Evolutionary conservation across 2,888 invertebrate species (phyloP).

Genomic region (Eupithecia pulchellata): DNA sequence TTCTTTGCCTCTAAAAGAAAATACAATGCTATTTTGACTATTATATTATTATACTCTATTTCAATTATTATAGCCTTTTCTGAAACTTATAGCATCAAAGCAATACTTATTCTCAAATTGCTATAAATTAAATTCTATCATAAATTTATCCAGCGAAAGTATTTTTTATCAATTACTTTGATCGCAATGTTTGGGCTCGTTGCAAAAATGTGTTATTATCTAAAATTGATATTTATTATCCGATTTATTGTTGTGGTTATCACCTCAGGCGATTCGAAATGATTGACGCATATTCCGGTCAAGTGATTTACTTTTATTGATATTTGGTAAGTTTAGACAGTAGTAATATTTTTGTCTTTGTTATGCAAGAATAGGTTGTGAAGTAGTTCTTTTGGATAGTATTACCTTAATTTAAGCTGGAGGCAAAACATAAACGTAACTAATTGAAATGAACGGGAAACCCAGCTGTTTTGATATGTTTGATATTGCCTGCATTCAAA

Average conservation of each 20-base stretch:
- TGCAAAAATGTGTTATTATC: slow-evolving; percentile 47
- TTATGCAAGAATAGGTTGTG: background rate
- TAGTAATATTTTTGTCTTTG: background rate
- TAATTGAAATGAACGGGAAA: too few species aligned
- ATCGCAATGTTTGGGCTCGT: slow-evolving; percentile 40
- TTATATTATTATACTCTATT: background rate
- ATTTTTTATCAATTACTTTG: slow-evolving; percentile 42
- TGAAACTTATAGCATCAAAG: background rate
- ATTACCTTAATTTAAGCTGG: too few species aligned
- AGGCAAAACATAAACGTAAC: too few species aligned
- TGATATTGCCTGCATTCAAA: too few species aligned
- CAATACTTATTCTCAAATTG: background rate
- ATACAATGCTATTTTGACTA: background rate
- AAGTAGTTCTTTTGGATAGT: too few species aligned
- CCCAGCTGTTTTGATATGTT: too few species aligned
- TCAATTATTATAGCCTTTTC: background rate
- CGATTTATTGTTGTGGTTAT: slow-evolving; percentile 31
- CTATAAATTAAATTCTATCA: slow-evolving; percentile 32
- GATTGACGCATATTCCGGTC: slow-evolving; percentile 25
- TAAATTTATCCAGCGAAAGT: slow-evolving; percentile 42
- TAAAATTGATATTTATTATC: slow-evolving; percentile 41
- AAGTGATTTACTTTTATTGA: slow-evolving; percentile 31
- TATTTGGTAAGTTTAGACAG: background rate
- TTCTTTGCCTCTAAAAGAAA: background rate
- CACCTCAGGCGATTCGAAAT: slow-evolving; percentile 34